Conservation (phyloP, 2,113 vertebrate species). For the zebrafish (Danio rerio) region DNA sequence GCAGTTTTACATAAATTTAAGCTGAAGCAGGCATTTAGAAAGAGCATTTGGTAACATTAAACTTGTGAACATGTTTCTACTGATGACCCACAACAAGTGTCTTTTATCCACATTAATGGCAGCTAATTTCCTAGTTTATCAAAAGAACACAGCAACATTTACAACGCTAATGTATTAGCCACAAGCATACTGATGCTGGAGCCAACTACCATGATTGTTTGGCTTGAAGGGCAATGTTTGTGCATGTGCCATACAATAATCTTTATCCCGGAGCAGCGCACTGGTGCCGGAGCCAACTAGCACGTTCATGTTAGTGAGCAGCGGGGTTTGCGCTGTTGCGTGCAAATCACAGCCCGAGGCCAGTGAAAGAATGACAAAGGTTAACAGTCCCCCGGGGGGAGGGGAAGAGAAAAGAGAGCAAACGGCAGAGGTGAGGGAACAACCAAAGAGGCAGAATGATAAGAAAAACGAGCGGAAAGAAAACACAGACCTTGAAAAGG, state of each 20-base stretch:
- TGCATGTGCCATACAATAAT: constrained; percentile 10
- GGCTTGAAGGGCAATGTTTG: constrained; percentile 15
- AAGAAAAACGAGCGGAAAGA: constrained; percentile 53
- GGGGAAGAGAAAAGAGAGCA: constrained; percentile 67
- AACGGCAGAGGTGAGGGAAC: constrained; percentile 68
- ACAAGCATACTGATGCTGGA: background rate
- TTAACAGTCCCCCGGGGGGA: constrained; percentile 68
- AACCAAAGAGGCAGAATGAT: constrained; percentile 67
- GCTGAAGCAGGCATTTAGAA: too few relatives aligned
- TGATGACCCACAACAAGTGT: background rate
- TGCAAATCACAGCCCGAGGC: constrained; percentile 67
- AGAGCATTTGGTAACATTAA: background rate
- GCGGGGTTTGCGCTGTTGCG: constrained; percentile 8
- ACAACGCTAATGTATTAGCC: background rate
- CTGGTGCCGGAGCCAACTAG: constrained; percentile 2
- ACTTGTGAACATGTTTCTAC: background rate
- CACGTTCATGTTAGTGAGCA: constrained; percentile 17
- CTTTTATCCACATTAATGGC: constrained; percentile 9
- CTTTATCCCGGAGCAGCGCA: background rate
- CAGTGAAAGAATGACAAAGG: constrained; percentile 65
- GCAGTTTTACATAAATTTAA: too few relatives aligned
- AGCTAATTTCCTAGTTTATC: constrained; percentile 19
- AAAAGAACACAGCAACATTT: background rate
- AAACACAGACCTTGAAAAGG: background rate
- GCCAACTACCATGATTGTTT: constrained; percentile 16